A percentile compares a stretch with the other conserved stretches of the same genome.
phyloP scores from a whole-genome alignment of 2,113 vertebrate genomes.

The Clarias gariepinus region DNA sequence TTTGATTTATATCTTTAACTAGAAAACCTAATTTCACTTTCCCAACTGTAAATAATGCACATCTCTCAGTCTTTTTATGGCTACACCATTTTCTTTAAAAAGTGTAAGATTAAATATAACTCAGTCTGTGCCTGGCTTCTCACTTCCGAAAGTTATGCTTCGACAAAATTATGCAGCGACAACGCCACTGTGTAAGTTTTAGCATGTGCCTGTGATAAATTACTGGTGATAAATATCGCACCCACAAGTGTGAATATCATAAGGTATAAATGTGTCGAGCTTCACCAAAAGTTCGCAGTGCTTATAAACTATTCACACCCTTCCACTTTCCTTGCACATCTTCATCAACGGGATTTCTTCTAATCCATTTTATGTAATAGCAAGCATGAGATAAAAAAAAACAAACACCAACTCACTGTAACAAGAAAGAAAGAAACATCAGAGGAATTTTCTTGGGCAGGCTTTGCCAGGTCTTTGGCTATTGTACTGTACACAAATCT shows the following conservation, averaged over 20 bases:
- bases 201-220: background rate
- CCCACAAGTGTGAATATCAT: constrained; percentile 29
- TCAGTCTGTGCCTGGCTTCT: background rate
- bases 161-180: constrained; percentile 3
- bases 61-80: background rate
- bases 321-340: background rate
- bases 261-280: background rate
- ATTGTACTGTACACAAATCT: background rate
- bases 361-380: constrained; percentile 3
- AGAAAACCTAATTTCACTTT: too few relatives aligned
- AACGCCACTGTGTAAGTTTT: background rate
- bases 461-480: background rate
- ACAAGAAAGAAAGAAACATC: background rate
- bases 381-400: background rate
- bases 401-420: too few relatives aligned
- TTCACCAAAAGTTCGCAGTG: constrained; percentile 5
- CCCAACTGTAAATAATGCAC: background rate
- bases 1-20: background rate
- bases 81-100: background rate
- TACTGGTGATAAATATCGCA: constrained; percentile 27
- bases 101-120: background rate
- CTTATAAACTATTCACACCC: constrained; percentile 21
- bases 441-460: background rate
- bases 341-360: background rate
- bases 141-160: background rate